A percentile compares a stretch with the other conserved stretches of the same genome.
Evolutionary conservation across 2,113 vertebrate genomes (phyloP).

Genomic region (Lampris incognitus): DNA sequence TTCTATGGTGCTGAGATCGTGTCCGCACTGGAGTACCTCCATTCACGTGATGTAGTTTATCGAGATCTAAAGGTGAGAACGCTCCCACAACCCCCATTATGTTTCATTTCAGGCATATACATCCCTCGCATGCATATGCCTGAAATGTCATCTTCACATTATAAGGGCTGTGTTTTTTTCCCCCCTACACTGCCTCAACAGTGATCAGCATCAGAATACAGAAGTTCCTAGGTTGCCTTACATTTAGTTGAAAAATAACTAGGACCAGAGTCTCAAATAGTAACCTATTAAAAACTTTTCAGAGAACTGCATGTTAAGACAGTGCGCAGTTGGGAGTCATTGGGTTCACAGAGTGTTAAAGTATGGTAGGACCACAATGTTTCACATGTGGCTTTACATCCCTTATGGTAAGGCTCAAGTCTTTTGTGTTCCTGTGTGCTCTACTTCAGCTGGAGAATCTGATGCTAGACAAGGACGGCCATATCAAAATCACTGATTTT

Average conservation of each 20-base stretch:
- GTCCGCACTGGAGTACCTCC: conserved; percentile 90
- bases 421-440: background rate
- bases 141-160: background rate
- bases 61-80: conserved; percentile 88
- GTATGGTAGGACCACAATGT: no score
- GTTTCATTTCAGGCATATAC: background rate
- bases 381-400: no score
- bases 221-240: background rate
- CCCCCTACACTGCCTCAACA: background rate
- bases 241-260: background rate
- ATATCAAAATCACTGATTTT: conserved; percentile 95
- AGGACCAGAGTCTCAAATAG: background rate
- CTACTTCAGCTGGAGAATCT: conserved; percentile 89
- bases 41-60: conserved; percentile 90
- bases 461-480: conserved; percentile 96
- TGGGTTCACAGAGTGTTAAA: no score
- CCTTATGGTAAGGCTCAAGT: background rate
- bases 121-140: background rate
- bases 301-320: no score
- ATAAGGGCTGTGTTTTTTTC: no score
- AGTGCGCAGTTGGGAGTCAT: no score
- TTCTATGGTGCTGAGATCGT: conserved; percentile 92
- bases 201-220: background rate
- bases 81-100: background rate
- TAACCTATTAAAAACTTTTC: no score